Evolutionary conservation across 2,888 invertebrate genomes (phyloP).

Genomic region (Gymnocheta viridis): DNA sequence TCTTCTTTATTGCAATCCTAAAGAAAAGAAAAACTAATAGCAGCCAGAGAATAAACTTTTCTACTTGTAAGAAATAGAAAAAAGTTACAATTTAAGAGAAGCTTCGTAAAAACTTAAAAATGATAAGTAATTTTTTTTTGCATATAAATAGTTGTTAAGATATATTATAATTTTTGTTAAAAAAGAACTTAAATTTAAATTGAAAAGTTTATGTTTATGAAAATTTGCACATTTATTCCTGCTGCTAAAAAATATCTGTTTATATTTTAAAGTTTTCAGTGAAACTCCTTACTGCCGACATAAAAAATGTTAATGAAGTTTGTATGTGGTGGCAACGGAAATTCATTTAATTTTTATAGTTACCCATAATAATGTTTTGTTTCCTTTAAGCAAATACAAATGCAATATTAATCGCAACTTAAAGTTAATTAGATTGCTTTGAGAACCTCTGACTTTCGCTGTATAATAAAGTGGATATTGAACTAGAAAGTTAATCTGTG

Average conservation of each 20-base stretch:
- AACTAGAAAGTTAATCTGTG: too few species aligned
- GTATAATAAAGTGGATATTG: too few species aligned
- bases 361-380: too few species aligned
- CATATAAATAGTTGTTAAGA: not conserved
- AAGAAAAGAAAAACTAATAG: not conserved
- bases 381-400: too few species aligned
- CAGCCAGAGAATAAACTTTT: constrained; percentile 29
- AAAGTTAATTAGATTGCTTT: too few species aligned
- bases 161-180: not conserved
- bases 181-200: not conserved
- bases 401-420: too few species aligned
- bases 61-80: not conserved
- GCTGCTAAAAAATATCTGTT: not conserved
- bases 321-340: too few species aligned
- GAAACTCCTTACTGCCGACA: too few species aligned
- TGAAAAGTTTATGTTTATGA: not conserved
- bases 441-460: too few species aligned
- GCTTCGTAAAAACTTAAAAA: constrained; percentile 11
- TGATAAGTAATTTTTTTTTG: not conserved
- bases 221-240: not conserved
- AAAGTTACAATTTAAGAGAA: not conserved
- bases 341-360: too few species aligned
- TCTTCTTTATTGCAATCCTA: constrained; percentile 2
- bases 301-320: too few species aligned
- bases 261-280: too few species aligned